These are phyloP conservation scores for Apamea epomidion DNA, from an alignment of 2,888 invertebrate genomes.

Conservation along the genomic window DNA sequence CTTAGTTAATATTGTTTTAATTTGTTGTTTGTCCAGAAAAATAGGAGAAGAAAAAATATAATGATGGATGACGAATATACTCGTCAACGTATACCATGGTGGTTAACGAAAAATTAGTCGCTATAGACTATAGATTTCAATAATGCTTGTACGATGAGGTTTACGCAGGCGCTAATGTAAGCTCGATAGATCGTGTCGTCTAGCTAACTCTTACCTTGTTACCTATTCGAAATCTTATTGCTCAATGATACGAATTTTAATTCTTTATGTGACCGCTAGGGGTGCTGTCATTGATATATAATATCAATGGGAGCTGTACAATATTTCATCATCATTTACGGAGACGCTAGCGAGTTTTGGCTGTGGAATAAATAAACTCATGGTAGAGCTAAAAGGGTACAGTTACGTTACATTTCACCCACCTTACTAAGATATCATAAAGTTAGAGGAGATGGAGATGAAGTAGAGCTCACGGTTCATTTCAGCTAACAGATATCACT, in stretches of 20 bases:
- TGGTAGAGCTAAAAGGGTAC: slow-evolving; percentile 46
- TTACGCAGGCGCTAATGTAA: background rate
- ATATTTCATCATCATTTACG: background rate
- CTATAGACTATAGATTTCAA: no score
- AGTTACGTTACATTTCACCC: slow-evolving; percentile 84
- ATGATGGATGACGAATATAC: no score
- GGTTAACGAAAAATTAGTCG: no score
- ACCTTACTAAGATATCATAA: slow-evolving; percentile 75
- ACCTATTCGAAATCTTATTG: background rate
- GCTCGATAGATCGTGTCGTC: background rate
- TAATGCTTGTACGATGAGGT: background rate
- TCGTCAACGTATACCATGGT: no score
- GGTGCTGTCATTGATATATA: no score
- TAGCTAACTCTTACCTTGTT: background rate
- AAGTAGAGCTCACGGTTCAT: background rate
- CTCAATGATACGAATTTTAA: no score
- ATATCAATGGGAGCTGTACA: no score
- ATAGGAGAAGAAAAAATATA: no score
- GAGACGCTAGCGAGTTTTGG: background rate
- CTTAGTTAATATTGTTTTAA: no score
- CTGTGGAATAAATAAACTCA: background rate
- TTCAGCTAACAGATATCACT: slow-evolving; percentile 5
- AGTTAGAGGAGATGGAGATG: slow-evolving; percentile 25
- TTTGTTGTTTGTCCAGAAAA: no score
- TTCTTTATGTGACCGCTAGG: no score